Percentiles rank a stretch among this genome's conserved stretches.
Conservation (phyloP, 2,113 vertebrate genomes). For the Lepus americanus region DNA sequence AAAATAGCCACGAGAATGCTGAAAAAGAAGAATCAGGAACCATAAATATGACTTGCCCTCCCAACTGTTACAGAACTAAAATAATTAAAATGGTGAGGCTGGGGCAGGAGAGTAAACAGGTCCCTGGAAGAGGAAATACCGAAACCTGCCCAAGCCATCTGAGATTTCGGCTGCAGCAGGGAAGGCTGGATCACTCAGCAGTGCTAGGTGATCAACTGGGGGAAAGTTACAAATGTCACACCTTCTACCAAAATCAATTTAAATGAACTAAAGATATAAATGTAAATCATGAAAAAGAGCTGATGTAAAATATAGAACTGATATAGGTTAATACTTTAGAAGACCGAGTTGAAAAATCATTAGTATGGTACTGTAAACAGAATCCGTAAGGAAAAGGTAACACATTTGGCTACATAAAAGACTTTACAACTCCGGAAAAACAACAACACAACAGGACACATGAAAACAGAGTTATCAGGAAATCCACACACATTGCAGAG, state of each 20-base stretch:
- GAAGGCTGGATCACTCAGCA: background rate
- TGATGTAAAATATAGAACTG: slow-evolving; percentile 46
- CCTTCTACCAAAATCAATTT: slow-evolving; percentile 59
- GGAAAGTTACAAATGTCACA: background rate
- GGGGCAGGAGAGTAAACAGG: background rate
- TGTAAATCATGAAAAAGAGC: slow-evolving; percentile 35
- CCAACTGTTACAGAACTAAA: slow-evolving; percentile 5
- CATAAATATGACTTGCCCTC: background rate
- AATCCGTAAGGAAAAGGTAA: slow-evolving; percentile 34
- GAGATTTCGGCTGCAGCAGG: background rate
- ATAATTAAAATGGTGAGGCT: background rate
- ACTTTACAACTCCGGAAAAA: background rate
- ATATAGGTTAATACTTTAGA: slow-evolving; percentile 1
- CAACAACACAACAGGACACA: background rate
- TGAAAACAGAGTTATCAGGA: background rate
- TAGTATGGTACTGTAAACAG: background rate
- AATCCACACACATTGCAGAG: background rate
- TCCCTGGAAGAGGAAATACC: background rate
- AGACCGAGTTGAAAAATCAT: slow-evolving; percentile 22
- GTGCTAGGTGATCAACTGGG: background rate
- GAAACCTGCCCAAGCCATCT: background rate
- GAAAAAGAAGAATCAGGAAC: background rate
- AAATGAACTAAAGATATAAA: slow-evolving; percentile 33
- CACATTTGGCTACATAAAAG: background rate
- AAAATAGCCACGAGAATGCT: slow-evolving; percentile 22